A percentile compares a stretch with the other conserved stretches of the same genome.
Conservation (phyloP, 2,113 vertebrate species). For the Conger conger region DNA sequence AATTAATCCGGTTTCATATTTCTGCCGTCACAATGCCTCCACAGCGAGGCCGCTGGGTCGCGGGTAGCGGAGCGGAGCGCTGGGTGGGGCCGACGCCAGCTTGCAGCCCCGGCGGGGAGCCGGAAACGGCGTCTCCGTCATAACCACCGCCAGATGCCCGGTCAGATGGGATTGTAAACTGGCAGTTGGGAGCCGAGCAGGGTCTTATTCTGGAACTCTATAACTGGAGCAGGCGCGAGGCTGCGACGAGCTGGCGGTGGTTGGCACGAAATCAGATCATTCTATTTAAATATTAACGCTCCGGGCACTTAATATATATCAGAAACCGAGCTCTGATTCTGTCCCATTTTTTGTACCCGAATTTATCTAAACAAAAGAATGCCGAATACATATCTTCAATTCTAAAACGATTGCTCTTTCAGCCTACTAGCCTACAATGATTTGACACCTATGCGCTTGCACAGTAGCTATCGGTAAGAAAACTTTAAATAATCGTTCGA, state of each 20-base stretch:
- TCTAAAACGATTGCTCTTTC: not conserved
- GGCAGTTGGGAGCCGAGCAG: conserved; percentile 49
- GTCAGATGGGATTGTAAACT: conserved; percentile 76
- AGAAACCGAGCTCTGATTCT: conserved; percentile 1
- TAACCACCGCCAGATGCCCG: conserved; percentile 71
- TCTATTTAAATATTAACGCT: conserved; percentile 43
- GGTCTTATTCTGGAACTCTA: conserved; percentile 31
- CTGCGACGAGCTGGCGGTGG: conserved; percentile 28
- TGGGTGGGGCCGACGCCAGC: conserved; percentile 55
- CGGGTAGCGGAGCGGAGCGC: not conserved
- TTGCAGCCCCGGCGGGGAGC: conserved; percentile 70
- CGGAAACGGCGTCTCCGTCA: conserved; percentile 59
- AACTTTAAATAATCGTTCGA: not conserved
- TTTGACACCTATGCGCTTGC: not conserved
- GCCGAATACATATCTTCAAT: too few species aligned
- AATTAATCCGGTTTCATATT: conserved; percentile 27
- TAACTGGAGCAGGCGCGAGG: conserved; percentile 17
- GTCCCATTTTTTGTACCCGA: not conserved
- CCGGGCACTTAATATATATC: conserved; percentile 10
- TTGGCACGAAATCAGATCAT: not conserved
- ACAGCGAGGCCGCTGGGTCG: not conserved
- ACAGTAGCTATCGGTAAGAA: not conserved
- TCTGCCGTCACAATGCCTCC: conserved; percentile 10
- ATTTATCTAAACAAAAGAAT: not conserved
- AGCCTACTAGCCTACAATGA: not conserved